These are phyloP conservation scores for Gorsachius goisagi DNA, from an alignment of 2,113 vertebrate genomes.

Conservation along the genomic window DNA sequence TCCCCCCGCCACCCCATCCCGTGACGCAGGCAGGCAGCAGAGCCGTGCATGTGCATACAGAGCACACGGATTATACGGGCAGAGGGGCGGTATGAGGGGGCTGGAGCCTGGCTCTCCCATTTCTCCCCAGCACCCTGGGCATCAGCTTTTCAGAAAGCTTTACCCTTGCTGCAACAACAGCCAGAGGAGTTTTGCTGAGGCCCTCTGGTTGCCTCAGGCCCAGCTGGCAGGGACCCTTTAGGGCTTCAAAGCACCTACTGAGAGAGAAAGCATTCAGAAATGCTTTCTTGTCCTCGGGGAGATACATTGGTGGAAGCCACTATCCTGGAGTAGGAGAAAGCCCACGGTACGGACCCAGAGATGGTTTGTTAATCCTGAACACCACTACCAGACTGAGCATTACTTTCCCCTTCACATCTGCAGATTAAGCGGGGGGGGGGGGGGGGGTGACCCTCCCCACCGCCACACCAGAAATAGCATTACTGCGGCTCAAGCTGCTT, in stretches of 20 bases:
- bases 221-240: fast-evolving
- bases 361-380: not conserved
- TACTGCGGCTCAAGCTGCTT: not conserved
- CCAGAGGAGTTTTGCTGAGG: not conserved
- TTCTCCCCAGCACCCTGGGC: not conserved
- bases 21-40: not conserved
- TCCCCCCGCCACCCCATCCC: no score
- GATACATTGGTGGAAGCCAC: not conserved
- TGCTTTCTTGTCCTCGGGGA: not conserved
- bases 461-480: fast-evolving
- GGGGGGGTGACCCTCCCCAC: not conserved
- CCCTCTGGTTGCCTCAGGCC: fast-evolving
- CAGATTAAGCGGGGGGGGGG: no score
- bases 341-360: not conserved
- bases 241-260: not conserved
- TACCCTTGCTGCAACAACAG: not conserved
- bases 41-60: fast-evolving
- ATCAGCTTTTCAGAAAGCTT: not conserved
- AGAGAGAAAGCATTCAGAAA: not conserved
- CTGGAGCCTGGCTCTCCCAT: not conserved
- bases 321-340: not conserved
- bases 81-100: not conserved
- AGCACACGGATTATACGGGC: not conserved
- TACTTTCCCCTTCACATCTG: not conserved
- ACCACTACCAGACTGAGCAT: no score